Evolutionary conservation across 2,888 invertebrate genomes (phyloP), one percentile per base, ranked within the genome.

Genomic region (Caenorhabditis drosophilae): DNA sequence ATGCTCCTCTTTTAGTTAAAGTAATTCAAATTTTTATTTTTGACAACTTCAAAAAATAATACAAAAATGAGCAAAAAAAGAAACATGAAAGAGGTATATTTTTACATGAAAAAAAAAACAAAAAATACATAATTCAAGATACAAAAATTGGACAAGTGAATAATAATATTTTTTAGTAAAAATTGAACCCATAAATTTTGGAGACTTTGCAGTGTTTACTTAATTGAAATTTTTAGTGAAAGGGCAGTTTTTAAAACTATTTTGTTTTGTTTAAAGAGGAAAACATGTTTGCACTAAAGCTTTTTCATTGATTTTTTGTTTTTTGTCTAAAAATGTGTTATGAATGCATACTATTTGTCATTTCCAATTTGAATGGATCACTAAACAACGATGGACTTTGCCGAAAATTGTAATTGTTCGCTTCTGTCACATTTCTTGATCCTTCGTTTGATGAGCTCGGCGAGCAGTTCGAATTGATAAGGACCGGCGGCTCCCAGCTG

Each of bases 281-380:
- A n/a, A n/a, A n/a, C n/a, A n/a, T n/a, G n/a, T n/a, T n/a, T n/a
- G n/a, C n/a, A n/a, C n/a, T n/a, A n/a, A n/a, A n/a, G n/a, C n/a
- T n/a, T n/a, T n/a, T n/a, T n/a, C n/a, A n/a, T n/a, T n/a, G n/a
- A n/a, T n/a, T n/a, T n/a, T n/a, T n/a, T n/a, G n/a, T n/a, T n/a
- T n/a, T n/a, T n/a, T n/a, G n/a, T n/a, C n/a, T n/a, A n/a, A n/a
- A n/a, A n/a, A n/a, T n/a, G n/a, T n/a, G n/a, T n/a, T n/a, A n/a
- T n/a, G n/a, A n/a, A 44, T 66, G 66, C 66, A 66, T 66, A 49
- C 66, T 66, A 53, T 66, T 57, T 4, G 66, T 56, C 66, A 75
- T 73, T 55, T 79, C 79, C 46, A 80, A 45, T 63, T 76, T 80
- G 54, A 78, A 80, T 16, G 78, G 71, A 62, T 80, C 80, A 41